These are phyloP conservation scores for Latrodectus elegans DNA, from an alignment of 2,888 invertebrate genomes.

Conservation along the genomic window DNA sequence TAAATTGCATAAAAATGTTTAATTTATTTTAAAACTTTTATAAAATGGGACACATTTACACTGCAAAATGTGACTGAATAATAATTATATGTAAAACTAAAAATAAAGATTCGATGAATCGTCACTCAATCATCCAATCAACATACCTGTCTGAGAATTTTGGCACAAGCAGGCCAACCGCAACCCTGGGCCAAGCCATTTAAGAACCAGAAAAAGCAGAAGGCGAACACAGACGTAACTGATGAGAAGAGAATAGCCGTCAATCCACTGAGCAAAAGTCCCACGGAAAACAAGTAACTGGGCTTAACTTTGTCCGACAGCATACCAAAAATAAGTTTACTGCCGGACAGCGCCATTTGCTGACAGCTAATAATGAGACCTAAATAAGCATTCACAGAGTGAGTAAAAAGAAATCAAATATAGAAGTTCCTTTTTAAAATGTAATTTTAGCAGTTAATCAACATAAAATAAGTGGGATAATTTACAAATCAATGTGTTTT, in stretches of 20 bases:
- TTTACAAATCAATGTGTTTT: too few relatives aligned
- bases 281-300: slow-evolving; percentile 12
- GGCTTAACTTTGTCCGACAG: slow-evolving; percentile 43
- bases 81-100: too few relatives aligned
- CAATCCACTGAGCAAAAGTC: slow-evolving; percentile 9
- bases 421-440: too few relatives aligned
- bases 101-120: too few relatives aligned
- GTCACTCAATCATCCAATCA: too few relatives aligned
- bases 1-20: too few relatives aligned
- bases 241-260: slow-evolving; percentile 27
- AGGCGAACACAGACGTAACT: slow-evolving; percentile 10
- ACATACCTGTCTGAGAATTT: slow-evolving; percentile 43
- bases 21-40: too few relatives aligned
- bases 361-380: slow-evolving; percentile 44
- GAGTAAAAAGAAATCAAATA: too few relatives aligned
- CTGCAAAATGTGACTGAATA: too few relatives aligned
- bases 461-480: too few relatives aligned
- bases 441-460: too few relatives aligned
- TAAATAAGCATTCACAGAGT: not conserved
- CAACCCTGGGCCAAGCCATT: slow-evolving; percentile 55
- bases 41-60: too few relatives aligned
- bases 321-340: slow-evolving; percentile 37
- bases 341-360: slow-evolving; percentile 30
- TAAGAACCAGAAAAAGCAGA: slow-evolving; percentile 39
- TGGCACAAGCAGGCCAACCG: slow-evolving; percentile 49